These are phyloP conservation scores for Canis aureus DNA, from an alignment of 2,113 vertebrate species.

Conservation along the genomic window DNA sequence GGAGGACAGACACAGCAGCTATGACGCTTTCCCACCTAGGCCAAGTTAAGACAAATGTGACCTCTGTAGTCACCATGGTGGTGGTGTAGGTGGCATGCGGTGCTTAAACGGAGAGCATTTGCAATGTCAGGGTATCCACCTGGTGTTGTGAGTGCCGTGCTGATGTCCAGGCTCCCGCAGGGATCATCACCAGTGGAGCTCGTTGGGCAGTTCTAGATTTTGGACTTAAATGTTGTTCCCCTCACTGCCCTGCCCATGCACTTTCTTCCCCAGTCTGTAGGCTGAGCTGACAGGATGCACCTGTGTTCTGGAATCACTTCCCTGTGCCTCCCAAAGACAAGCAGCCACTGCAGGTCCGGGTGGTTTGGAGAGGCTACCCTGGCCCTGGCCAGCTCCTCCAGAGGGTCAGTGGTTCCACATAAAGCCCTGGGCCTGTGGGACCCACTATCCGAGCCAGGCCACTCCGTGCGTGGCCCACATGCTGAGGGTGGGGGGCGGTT, in stretches of 20 bases:
- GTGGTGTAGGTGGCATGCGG: not conserved
- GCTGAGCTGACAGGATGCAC: not conserved
- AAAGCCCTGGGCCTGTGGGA: not conserved
- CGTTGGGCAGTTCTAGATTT: not conserved
- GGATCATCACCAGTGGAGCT: not conserved
- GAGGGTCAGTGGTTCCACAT: not conserved
- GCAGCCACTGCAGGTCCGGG: rapidly evolving
- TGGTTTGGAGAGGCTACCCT: no score
- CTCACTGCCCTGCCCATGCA: not conserved
- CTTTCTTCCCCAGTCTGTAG: not conserved
- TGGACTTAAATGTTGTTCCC: not conserved
- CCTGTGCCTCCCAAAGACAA: not conserved
- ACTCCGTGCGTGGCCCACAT: rapidly evolving
- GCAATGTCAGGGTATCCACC: rapidly evolving
- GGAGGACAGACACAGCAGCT: not conserved
- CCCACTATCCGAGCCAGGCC: not conserved
- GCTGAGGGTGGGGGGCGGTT: rapidly evolving
- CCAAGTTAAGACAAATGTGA: not conserved
- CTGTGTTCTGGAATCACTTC: not conserved
- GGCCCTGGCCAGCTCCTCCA: not conserved
- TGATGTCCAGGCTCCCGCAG: no score
- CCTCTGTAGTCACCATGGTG: not conserved
- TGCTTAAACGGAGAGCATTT: not conserved
- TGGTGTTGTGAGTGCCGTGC: not conserved
- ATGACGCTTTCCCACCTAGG: rapidly evolving